Evolutionary conservation across 2,113 vertebrate genomes (phyloP).

Genomic region (Fulmarus glacialis): DNA sequence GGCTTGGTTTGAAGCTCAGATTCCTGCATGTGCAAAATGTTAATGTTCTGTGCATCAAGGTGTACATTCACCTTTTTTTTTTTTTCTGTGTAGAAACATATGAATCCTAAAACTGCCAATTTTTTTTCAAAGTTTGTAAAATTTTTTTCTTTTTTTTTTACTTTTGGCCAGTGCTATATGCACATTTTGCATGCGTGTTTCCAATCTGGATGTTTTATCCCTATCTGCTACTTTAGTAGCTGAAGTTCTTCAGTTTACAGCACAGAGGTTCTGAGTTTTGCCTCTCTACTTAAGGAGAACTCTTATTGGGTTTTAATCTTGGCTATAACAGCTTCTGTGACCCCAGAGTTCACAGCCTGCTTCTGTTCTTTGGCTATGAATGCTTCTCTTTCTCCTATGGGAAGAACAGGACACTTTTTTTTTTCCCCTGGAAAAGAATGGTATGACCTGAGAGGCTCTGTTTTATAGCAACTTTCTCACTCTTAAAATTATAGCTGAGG

Average conservation of each 20-base stretch:
- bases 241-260: neutral
- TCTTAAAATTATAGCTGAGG: neutral
- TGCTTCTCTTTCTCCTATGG: neutral
- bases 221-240: neutral
- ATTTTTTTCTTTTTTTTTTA: neutral
- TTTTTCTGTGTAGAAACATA: neutral
- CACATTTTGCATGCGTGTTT: neutral
- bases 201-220: neutral
- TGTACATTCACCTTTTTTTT: neutral
- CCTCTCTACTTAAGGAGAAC: neutral
- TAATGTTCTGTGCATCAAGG: neutral
- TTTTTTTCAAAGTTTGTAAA: neutral
- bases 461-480: neutral
- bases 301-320: neutral
- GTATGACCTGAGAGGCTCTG: neutral
- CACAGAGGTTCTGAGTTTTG: neutral
- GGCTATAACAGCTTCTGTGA: neutral
- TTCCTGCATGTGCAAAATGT: constrained; percentile 11
- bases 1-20: neutral
- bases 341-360: neutral
- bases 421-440: neutral
- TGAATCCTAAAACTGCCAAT: neutral
- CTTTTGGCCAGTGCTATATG: neutral
- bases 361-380: neutral
- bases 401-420: neutral